phyloP scores from a whole-genome alignment of 2,797 vertebrate genomes.

The Acanthurus lineatus region DNA sequence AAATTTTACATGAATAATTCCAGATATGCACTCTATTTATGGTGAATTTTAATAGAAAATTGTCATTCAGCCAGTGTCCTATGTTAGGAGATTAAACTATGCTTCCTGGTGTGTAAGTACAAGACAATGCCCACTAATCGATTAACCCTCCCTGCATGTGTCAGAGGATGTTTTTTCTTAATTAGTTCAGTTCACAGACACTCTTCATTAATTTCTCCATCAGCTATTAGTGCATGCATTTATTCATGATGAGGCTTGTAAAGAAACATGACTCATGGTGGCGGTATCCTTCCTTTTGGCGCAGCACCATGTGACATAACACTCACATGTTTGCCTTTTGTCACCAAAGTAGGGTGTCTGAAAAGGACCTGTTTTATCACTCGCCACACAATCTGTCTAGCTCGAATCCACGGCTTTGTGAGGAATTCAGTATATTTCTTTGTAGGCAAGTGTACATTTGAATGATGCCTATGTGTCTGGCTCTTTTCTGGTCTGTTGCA shows the following conservation, averaged over 20 bases:
- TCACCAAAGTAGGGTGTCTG: conserved; percentile 42
- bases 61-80: conserved; percentile 60
- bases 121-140: conserved; percentile 69
- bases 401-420: background rate
- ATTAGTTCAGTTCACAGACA: conserved; percentile 71
- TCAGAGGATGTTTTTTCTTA: conserved; percentile 74
- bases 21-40: conserved; percentile 57
- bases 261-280: conserved; percentile 73
- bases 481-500: conserved; percentile 21
- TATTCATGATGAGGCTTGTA: conserved; percentile 65
- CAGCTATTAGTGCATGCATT: conserved; percentile 65
- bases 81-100: conserved; percentile 54
- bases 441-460: conserved; percentile 1
- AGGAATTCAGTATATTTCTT: conserved; percentile 11
- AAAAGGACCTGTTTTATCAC: conserved; percentile 4
- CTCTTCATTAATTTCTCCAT: conserved; percentile 74
- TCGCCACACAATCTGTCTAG: conserved; percentile 27
- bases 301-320: conserved; percentile 68
- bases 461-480: conserved; percentile 12
- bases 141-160: conserved; percentile 68
- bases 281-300: conserved; percentile 43
- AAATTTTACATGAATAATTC: conserved; percentile 57
- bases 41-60: conserved; percentile 60
- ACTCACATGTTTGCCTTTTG: conserved; percentile 67
- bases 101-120: conserved; percentile 64